Evolutionary conservation across 92 coral and sea anemone genomes (phyloP), one percentile per base, ranked within the genome.

Genomic region (Phenganax marumi): DNA sequence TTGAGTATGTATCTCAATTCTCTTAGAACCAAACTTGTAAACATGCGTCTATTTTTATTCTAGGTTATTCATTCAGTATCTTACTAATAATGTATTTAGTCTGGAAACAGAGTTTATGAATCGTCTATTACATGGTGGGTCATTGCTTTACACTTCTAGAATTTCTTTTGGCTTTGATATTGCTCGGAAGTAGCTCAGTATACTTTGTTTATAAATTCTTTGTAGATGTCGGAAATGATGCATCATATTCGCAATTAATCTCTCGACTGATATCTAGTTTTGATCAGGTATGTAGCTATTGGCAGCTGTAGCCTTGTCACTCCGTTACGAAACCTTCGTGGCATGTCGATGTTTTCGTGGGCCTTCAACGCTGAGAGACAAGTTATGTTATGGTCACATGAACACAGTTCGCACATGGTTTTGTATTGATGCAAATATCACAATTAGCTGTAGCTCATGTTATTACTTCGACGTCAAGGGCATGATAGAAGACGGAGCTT

Each of bases 21-120:
- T 19, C 51, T 47, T 62, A 17, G 11, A 10, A 43, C 7, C 16
- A 23, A 54, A 16, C 16, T 77, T 26, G 52, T 77, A 17, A 23
- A 22, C 52, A 0, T 62, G 12, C 12, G 49, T 25, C 17, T 2
- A 12, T 50, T 73, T 51, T 43, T 52, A 5, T 68, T 64, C 10
- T 19, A 96, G 99, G 84, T 89, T 92, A 94, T 96, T 96, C 71
- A 78, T 92, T 43, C 99, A 91, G 52, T 96, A 96, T 73, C 92
- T 96, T 18, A 94, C 86, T 62, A 96, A 91, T 58, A 91, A 91
- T 14, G 95, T 92, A 10, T 86, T 96, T n/a, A 90, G 88, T 60
- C 81, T 92, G 63, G 91, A 86, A 55, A 88, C 81, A 19, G 84
- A 87, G 33, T 96, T 96, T 24, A 91, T 96, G 61, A 77, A 85